These are phyloP conservation scores for Lepidothrix coronata DNA, from an alignment of 2,113 vertebrate species.

Conservation along the genomic window DNA sequence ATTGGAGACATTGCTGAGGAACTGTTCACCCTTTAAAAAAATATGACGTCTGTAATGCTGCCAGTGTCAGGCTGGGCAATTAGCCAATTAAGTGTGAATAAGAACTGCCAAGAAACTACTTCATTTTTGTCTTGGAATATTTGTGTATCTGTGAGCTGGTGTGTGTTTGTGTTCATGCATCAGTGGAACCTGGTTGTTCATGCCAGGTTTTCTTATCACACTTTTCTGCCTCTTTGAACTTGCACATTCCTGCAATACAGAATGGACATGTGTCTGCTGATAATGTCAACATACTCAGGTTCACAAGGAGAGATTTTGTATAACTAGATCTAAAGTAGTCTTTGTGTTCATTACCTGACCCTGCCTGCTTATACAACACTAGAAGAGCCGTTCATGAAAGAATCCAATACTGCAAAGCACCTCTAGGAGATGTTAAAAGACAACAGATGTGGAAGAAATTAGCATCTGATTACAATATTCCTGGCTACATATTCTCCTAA, in stretches of 20 bases:
- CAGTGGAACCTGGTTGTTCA: neutral
- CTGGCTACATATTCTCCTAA: neutral
- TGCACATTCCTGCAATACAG: neutral
- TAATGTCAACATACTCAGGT: neutral
- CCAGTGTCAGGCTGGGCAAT: slow-evolving; percentile 21
- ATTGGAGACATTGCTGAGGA: neutral
- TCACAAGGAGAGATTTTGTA: neutral
- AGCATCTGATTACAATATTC: neutral
- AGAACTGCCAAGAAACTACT: slow-evolving; percentile 34
- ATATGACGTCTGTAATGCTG: neutral
- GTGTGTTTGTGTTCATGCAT: slow-evolving; percentile 16
- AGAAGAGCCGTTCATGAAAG: neutral
- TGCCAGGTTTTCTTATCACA: slow-evolving; percentile 39
- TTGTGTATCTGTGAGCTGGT: slow-evolving; percentile 5
- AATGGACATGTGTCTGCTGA: slow-evolving; percentile 39
- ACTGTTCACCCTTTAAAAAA: neutral
- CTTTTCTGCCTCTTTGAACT: slow-evolving; percentile 39
- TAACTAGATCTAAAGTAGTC: neutral
- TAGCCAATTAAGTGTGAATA: slow-evolving; percentile 42
- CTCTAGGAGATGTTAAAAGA: neutral
- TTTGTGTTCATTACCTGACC: neutral
- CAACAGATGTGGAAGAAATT: neutral
- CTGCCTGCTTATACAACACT: neutral
- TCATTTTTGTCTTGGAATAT: slow-evolving; percentile 1
- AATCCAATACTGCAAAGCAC: neutral